Evolutionary conservation across 2,797 vertebrate genomes (phyloP).

Genomic region (Acanthurus tractus): DNA sequence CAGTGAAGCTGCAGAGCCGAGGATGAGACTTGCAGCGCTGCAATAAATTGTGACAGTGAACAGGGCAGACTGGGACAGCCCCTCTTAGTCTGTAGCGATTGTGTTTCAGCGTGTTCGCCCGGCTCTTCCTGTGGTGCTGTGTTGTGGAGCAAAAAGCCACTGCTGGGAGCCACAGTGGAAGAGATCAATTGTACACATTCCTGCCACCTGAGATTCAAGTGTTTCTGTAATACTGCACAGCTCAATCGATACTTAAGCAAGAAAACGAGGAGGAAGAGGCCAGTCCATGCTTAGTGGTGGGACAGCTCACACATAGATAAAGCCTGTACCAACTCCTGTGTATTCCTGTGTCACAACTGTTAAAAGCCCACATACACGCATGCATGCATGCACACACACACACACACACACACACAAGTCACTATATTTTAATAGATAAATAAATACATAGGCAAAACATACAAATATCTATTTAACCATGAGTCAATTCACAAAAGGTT

Average conservation of each 20-base stretch:
- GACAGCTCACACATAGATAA: conserved; percentile 78
- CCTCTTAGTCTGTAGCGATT: conserved; percentile 73
- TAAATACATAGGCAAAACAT: too few species aligned
- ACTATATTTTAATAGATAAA: too few species aligned
- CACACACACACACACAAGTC: too few species aligned
- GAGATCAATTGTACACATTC: conserved; percentile 91
- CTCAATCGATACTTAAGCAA: conserved; percentile 89
- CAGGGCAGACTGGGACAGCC: conserved; percentile 70
- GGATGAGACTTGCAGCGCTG: conserved; percentile 49
- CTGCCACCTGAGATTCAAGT: conserved; percentile 92
- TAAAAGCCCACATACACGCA: neutral
- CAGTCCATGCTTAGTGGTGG: conserved; percentile 69
- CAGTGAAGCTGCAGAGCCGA: conserved; percentile 28
- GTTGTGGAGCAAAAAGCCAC: conserved; percentile 85
- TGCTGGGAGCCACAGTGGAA: conserved; percentile 84
- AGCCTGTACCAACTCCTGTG: conserved; percentile 60
- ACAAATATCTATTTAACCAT: too few species aligned
- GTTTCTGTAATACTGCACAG: conserved; percentile 89
- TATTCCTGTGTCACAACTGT: conserved; percentile 32
- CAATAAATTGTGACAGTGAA: conserved; percentile 68
- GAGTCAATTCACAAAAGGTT: too few species aligned
- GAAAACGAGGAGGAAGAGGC: conserved; percentile 70
- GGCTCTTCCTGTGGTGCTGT: conserved; percentile 77
- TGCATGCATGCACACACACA: too few species aligned
- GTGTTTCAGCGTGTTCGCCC: conserved; percentile 75